phyloP scores from a whole-genome alignment of 2,888 invertebrate species.

The Drosophila nr. perissopoda region DNA sequence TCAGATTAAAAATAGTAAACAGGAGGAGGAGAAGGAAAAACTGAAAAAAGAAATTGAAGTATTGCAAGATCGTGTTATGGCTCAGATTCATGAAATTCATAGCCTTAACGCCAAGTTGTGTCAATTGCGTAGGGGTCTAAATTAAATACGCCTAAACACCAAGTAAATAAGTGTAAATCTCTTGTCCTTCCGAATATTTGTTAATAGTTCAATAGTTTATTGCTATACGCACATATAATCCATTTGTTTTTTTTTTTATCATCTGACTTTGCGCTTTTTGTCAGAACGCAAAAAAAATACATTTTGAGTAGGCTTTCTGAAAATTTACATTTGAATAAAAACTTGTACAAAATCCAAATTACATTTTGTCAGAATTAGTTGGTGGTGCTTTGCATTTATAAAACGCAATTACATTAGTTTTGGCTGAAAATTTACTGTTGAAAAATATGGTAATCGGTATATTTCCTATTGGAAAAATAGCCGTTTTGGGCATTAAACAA shows the following conservation, averaged over 20 bases:
- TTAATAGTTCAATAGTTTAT: not conserved
- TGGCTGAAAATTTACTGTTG: constrained; percentile 17
- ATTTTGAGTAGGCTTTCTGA: not conserved
- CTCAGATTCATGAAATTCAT: constrained; percentile 44
- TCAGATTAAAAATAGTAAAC: constrained; percentile 31
- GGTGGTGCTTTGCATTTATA: too few species aligned
- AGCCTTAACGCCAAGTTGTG: constrained; percentile 32
- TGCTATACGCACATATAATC: not conserved
- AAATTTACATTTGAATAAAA: constrained; percentile 28
- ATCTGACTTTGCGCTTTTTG: constrained; percentile 1
- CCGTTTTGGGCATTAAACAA: constrained; percentile 42
- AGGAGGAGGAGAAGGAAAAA: constrained; percentile 3
- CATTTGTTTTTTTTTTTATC: not conserved
- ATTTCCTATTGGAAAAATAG: constrained; percentile 50
- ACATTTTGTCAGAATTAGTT: too few species aligned
- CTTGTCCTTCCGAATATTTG: not conserved
- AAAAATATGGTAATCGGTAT: constrained; percentile 42
- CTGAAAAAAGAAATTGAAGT: constrained; percentile 21
- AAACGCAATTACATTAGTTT: too few species aligned
- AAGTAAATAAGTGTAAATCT: not conserved
- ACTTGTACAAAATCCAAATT: too few species aligned
- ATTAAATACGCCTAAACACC: not conserved
- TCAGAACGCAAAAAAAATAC: constrained; percentile 8
- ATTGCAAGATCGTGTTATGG: constrained; percentile 33
- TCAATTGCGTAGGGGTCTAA: not conserved